These are phyloP conservation scores for Mionectes olivaceus DNA, from an alignment of 2,797 vertebrate genomes.

Conservation along the genomic window DNA sequence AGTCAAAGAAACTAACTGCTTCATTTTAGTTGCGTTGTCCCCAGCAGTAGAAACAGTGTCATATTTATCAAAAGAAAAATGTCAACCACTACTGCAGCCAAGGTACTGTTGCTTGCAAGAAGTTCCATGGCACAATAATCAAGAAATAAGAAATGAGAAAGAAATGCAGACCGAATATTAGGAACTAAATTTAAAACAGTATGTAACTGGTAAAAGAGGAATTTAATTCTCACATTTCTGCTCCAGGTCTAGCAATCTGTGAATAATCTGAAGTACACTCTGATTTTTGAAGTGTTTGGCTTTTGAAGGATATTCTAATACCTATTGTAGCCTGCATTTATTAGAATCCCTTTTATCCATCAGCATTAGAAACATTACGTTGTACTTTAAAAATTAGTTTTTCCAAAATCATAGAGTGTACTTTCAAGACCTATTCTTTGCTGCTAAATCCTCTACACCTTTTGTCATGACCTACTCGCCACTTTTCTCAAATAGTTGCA, in stretches of 20 bases:
- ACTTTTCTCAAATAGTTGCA: neutral
- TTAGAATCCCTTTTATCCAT: neutral
- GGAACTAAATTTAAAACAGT: neutral
- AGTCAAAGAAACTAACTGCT: neutral
- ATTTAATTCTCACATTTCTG: neutral
- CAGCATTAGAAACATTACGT: neutral
- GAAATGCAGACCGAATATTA: neutral
- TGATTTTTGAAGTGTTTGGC: neutral
- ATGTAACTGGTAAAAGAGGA: neutral
- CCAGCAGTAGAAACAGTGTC: neutral
- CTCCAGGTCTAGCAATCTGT: neutral
- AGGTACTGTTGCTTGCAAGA: fast-evolving
- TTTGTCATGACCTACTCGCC: neutral
- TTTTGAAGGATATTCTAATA: neutral
- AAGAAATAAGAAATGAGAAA: neutral
- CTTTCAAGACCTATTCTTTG: neutral
- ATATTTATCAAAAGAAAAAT: neutral
- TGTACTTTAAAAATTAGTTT: neutral
- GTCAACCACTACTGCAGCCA: no score
- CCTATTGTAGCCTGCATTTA: neutral
- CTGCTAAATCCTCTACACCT: neutral
- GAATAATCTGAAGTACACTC: neutral
- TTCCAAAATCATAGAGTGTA: neutral
- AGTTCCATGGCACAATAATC: neutral
- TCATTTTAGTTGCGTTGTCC: neutral